A percentile compares a stretch with the other conserved stretches of the same genome.
These are phyloP conservation scores for Phalera bucephala DNA, from an alignment of 2,888 invertebrate genomes.

Conservation along the genomic window DNA sequence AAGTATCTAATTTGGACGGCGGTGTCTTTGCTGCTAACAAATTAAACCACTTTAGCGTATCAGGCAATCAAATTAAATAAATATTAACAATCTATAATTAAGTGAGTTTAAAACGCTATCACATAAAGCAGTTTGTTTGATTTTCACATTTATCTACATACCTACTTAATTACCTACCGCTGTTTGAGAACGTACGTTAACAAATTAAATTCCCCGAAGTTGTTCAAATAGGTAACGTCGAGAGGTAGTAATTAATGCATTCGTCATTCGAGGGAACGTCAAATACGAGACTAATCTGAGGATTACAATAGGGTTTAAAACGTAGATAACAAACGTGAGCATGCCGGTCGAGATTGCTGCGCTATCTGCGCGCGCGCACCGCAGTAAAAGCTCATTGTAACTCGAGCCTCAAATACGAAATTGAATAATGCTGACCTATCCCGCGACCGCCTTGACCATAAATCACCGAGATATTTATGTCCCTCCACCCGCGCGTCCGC, in stretches of 20 bases:
- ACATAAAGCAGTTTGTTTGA: slow-evolving; percentile 57
- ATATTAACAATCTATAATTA: slow-evolving; percentile 81
- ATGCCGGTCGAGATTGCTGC: slow-evolving; percentile 53
- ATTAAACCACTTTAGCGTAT: slow-evolving; percentile 82
- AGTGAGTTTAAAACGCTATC: slow-evolving; percentile 67
- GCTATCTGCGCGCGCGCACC: slow-evolving; percentile 72
- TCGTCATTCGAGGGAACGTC: slow-evolving; percentile 34
- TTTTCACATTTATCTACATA: slow-evolving; percentile 41
- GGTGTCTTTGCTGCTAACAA: slow-evolving; percentile 80
- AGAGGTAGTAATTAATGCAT: slow-evolving; percentile 32
- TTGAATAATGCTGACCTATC: slow-evolving; percentile 84
- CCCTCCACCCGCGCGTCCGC: slow-evolving; percentile 60
- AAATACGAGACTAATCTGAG: slow-evolving; percentile 50
- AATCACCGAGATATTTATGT: slow-evolving; percentile 83
- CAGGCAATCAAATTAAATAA: slow-evolving; percentile 70
- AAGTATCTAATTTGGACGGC: slow-evolving; percentile 79
- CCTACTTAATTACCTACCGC: slow-evolving; percentile 30
- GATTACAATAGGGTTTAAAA: slow-evolving; percentile 59
- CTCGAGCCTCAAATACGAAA: slow-evolving; percentile 81
- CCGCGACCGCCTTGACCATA: slow-evolving; percentile 80
- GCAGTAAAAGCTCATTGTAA: slow-evolving; percentile 82
- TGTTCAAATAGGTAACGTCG: slow-evolving; percentile 27
- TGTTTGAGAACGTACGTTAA: slow-evolving; percentile 25
- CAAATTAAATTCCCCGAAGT: slow-evolving; percentile 28
- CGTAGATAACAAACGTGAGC: slow-evolving; percentile 61